A percentile compares a stretch with the other conserved stretches of the same genome.
Evolutionary conservation across 2,888 invertebrate species (phyloP).

Genomic region (Spilarctia lutea): DNA sequence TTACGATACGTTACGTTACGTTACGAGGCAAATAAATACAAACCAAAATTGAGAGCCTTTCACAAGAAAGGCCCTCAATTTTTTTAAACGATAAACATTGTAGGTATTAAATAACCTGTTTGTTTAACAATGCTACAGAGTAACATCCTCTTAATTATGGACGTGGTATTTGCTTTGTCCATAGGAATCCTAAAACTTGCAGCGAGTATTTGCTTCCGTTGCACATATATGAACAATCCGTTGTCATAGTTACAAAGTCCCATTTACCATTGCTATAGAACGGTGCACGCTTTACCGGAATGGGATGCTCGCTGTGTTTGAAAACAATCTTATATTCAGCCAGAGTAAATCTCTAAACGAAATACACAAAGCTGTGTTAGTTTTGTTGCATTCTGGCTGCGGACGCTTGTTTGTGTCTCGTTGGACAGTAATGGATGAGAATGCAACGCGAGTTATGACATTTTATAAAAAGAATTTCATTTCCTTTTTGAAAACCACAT

Average conservation of each 20-base stretch:
- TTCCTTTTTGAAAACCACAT: not conserved
- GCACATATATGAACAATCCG: not conserved
- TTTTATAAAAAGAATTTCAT: not conserved
- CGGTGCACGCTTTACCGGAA: not conserved
- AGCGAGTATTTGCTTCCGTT: constrained; percentile 1
- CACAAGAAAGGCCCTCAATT: not conserved
- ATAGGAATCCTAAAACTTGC: not conserved
- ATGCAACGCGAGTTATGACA: constrained; percentile 2
- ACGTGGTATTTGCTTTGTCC: not conserved
- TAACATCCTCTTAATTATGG: not conserved
- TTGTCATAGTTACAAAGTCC: constrained; percentile 6
- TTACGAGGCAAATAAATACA: too few relatives aligned
- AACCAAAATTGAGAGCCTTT: too few relatives aligned
- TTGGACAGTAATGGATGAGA: constrained; percentile 10
- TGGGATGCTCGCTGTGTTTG: constrained; percentile 3
- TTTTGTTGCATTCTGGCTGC: constrained; percentile 1
- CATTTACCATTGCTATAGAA: not conserved
- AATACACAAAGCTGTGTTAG: constrained; percentile 6
- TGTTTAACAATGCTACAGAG: not conserved
- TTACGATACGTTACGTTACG: too few relatives aligned
- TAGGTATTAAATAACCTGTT: not conserved
- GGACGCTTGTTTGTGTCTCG: constrained; percentile 6
- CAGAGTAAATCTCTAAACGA: constrained; percentile 11
- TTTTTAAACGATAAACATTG: not conserved
- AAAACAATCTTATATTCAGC: constrained; percentile 17